Evolutionary conservation across 1,140 invertebrate species (phyloP).

Genomic region (Drosophila punjabiensis): DNA sequence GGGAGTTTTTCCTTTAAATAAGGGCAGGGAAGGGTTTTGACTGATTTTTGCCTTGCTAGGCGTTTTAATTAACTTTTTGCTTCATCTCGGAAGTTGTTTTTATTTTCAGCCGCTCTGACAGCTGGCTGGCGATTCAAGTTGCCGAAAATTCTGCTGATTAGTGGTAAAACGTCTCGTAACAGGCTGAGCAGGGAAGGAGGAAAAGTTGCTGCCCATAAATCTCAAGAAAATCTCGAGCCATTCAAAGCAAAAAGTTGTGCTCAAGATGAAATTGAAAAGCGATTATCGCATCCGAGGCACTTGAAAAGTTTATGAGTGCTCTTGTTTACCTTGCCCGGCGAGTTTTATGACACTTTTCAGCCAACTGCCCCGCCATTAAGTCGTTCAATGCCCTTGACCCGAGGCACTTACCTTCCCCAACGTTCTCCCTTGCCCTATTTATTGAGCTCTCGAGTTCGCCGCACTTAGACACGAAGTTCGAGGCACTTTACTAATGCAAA

Average conservation of each 20-base stretch:
- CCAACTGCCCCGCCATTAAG: slow-evolving; percentile 20
- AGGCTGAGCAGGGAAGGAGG: background rate
- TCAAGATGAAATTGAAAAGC: slow-evolving; percentile 38
- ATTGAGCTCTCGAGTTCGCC: slow-evolving; percentile 26
- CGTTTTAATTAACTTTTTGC: slow-evolving; percentile 5
- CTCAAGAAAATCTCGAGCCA: slow-evolving; percentile 5
- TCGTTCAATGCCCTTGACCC: slow-evolving; percentile 33
- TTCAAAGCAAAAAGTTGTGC: slow-evolving; percentile 23
- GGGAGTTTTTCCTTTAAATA: background rate
- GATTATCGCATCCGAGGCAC: slow-evolving; percentile 28
- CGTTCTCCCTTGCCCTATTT: slow-evolving; percentile 5
- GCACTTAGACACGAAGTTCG: slow-evolving; percentile 28
- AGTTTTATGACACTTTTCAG: no score
- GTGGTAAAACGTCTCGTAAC: slow-evolving; percentile 2
- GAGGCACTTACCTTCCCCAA: slow-evolving; percentile 34
- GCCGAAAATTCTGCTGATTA: slow-evolving; percentile 51
- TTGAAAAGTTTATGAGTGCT: no score
- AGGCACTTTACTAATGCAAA: slow-evolving; percentile 44
- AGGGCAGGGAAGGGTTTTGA: background rate
- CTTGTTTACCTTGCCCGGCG: no score
- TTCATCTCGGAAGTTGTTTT: slow-evolving; percentile 41
- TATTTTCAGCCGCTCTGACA: slow-evolving; percentile 7
- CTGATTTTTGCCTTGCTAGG: slow-evolving; percentile 3
- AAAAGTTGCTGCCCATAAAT: slow-evolving; percentile 33
- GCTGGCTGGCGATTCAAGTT: slow-evolving; percentile 44